Base-by-base conservation (phyloP, 1,140 invertebrate genomes). In the Monochamus saltuarius region DNA sequence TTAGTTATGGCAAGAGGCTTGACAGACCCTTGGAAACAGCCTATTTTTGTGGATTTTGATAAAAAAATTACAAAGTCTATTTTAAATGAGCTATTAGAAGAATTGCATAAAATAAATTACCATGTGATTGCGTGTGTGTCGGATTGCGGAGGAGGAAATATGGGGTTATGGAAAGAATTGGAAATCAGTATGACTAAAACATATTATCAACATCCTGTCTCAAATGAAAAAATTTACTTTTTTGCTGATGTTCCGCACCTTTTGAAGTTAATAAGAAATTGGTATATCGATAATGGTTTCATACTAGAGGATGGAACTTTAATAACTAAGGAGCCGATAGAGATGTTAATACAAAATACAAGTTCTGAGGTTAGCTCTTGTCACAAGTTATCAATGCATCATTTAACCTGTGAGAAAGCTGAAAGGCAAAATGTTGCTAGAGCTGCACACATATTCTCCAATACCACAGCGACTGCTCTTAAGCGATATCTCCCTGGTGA, bases 1-100 rank as follows among this genome's bases (percentile, higher is more conserved):
- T 67, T 71, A n/a, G 53, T 72, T 8, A 69, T 77, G 54, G 67
- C 66, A 8, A 57, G 69, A 58, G 70, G 74, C 35, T 47, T 77
- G 8, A 68, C 68, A 49, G 52, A 40, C n/a, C 53, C 68, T 16
- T 77, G 73, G 74, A 73, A 75, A 47, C 76, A 77, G 46, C 67
- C 59, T 2, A 60, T 75, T 9, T 75, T 69, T 47, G 17, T 69
- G 13, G 62, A 60, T 34, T 78, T 75, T 62, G 75, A 77, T 61
- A 53, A 51, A 39, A 68, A 64, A 39, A 67, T 77, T 22, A 71
- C 67, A 14, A 54, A 62, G 58, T 43, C 66, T 39, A 63, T 70
- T 40, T 40, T 77, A 6, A 36, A 62, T 3, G 22, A 60, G n/a
- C 39, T 70, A 6, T 69, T 76, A 11, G 45, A 42, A 37, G 49